Base-by-base conservation (phyloP, 2,113 vertebrate species). In the Hemiprocne comata region DNA sequence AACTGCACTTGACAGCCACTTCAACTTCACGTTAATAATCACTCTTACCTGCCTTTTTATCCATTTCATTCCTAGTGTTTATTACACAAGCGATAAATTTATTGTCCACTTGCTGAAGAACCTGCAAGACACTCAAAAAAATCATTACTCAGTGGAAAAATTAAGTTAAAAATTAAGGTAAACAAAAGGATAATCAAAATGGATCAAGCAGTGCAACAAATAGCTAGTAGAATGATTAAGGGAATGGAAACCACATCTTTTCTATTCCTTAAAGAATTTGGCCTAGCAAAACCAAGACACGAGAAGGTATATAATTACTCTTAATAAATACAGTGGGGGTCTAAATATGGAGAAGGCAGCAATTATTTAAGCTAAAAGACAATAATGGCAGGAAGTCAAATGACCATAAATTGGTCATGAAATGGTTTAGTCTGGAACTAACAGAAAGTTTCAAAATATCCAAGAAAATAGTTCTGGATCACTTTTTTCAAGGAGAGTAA, bases 51-150 rank as follows among this genome's bases (percentile, higher is more conserved):
- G 90, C 44, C 33, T 90, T 51, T 55, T 95, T 69, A 50, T 87
- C 85, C 73, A 97, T 89, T 60, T 97, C 96, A 31, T 88, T 92
- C 89, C 96, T 98, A 33, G 99, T 99, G 86, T 98, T 98, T 95
- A 99, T 99, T 89, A 99, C 98, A 97, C 99, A 99, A n/a, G 98
- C 99, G 6, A 99, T 99, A 95, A 99, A 99, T 97, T 99, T 99
- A 97, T 98, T 99, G 97, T 99, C 99, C 95, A 99, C 99, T 98
- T 99, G 99, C 97, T 99, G 98, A 93, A 99, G 98, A 86, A 99
- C 99, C 99, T 99, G 95, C 33, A 97, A 88, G 18, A 95, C 42
- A 97, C 89, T 93, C 62, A 97, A 38, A 95, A 71, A 89, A 96
- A 78, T 57, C 40, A 76, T 36, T 85, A 29, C 76, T 65, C 19